phyloP scores from a whole-genome alignment of 2,797 vertebrate species.

The Lepilemur septentrionalis region DNA sequence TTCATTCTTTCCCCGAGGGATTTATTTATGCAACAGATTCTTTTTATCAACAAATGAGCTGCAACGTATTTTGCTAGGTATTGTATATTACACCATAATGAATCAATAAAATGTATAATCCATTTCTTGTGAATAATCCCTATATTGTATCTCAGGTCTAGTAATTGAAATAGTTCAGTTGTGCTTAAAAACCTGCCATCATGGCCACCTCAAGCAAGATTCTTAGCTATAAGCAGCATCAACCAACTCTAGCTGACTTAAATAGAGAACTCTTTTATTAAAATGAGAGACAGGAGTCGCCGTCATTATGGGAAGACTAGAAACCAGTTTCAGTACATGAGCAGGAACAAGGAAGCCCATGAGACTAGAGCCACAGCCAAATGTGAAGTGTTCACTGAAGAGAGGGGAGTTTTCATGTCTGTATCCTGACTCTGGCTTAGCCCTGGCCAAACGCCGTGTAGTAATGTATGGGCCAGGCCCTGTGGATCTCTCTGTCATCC shows the following conservation, averaged over 20 bases:
- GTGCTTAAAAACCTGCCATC: background rate
- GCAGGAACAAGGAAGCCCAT: background rate
- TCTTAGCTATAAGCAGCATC: background rate
- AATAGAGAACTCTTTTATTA: background rate
- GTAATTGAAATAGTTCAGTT: background rate
- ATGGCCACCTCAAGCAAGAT: background rate
- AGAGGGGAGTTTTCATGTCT: background rate
- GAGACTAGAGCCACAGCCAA: background rate
- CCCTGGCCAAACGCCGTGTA: background rate
- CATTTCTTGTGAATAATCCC: background rate
- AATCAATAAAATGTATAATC: background rate
- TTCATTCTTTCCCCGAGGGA: background rate
- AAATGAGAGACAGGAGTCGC: background rate
- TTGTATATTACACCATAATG: background rate
- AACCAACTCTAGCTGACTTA: background rate
- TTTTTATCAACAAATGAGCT: background rate
- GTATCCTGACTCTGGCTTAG: background rate
- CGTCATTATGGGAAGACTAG: background rate
- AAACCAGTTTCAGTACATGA: background rate
- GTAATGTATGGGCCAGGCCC: accelerated
- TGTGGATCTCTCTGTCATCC: background rate
- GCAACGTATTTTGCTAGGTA: background rate
- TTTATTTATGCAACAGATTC: background rate
- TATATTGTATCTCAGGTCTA: background rate
- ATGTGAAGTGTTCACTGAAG: background rate